Conservation (phyloP, 64 coral and sea anemone species). For the Pocillopora verrucosa region DNA sequence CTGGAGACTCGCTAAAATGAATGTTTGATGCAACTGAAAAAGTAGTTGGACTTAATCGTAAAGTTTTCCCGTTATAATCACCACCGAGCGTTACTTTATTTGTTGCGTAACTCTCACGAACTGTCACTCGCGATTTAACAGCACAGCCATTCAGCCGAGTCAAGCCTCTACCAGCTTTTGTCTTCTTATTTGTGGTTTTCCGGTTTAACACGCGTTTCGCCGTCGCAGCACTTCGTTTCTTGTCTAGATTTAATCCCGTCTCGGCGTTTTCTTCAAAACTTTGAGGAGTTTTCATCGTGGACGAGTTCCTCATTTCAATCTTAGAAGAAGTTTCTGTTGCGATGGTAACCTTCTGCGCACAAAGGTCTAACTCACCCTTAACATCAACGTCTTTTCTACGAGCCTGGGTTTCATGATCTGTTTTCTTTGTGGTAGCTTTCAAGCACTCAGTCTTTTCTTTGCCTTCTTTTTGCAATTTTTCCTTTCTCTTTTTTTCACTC, state of each 20-base stretch:
- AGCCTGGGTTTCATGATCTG: not conserved
- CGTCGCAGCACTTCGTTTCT: not conserved
- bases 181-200: not conserved
- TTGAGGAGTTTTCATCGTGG: not conserved
- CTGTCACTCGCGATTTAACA: constrained; percentile 8
- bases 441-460: constrained; percentile 21
- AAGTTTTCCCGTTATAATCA: constrained; percentile 27
- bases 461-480: not conserved
- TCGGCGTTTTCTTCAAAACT: not conserved
- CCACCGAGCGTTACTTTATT: constrained; percentile 56
- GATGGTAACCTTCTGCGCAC: constrained; percentile 16
- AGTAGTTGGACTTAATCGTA: not conserved
- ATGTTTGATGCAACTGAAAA: not conserved
- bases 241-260: not conserved
- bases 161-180: not conserved
- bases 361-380: not conserved
- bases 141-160: not conserved
- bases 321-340: not conserved
- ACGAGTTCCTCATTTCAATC: too few relatives aligned
- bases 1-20: not conserved
- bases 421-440: not conserved
- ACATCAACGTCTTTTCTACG: not conserved
- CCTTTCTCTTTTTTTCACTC: constrained; percentile 12
- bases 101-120: constrained; percentile 21
- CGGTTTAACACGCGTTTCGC: not conserved